These are phyloP conservation scores for Artibeus jamaicensis DNA, from an alignment of 2,797 vertebrate genomes.

Conservation along the genomic window DNA sequence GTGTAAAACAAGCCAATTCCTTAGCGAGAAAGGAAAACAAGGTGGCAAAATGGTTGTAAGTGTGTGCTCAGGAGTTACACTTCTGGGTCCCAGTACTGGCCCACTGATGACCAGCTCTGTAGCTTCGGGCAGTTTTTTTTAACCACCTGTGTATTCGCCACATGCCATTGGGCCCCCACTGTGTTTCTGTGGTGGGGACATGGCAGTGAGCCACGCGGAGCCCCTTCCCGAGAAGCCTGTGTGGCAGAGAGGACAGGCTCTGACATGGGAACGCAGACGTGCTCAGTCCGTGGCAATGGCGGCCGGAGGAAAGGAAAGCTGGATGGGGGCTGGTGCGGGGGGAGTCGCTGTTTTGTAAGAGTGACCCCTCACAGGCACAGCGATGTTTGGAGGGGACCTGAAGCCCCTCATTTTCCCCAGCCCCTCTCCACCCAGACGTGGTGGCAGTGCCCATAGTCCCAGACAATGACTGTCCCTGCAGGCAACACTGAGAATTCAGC, in stretches of 20 bases:
- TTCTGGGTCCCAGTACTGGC: not conserved
- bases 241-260: not conserved
- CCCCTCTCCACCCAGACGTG: too few species aligned
- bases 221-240: not conserved
- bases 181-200: not conserved
- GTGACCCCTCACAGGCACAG: not conserved
- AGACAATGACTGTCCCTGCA: not conserved
- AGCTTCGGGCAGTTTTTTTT: not conserved
- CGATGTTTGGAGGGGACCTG: not conserved
- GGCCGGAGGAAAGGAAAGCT: not conserved
- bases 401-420: not conserved
- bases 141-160: conserved; percentile 17
- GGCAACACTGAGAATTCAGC: not conserved
- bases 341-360: not conserved
- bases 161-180: not conserved
- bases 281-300: not conserved
- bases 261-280: not conserved
- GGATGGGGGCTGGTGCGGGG: not conserved
- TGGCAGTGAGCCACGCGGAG: not conserved
- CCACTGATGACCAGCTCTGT: not conserved
- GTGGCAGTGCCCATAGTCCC: not conserved
- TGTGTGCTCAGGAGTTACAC: not conserved
- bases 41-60: not conserved
- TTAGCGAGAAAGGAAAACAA: conserved; percentile 8
- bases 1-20: not conserved